Percentiles rank a stretch among this genome's conserved stretches.
Evolutionary conservation across 1,140 invertebrate species (phyloP).

Genomic region (Lordiphosa clarofinis): DNA sequence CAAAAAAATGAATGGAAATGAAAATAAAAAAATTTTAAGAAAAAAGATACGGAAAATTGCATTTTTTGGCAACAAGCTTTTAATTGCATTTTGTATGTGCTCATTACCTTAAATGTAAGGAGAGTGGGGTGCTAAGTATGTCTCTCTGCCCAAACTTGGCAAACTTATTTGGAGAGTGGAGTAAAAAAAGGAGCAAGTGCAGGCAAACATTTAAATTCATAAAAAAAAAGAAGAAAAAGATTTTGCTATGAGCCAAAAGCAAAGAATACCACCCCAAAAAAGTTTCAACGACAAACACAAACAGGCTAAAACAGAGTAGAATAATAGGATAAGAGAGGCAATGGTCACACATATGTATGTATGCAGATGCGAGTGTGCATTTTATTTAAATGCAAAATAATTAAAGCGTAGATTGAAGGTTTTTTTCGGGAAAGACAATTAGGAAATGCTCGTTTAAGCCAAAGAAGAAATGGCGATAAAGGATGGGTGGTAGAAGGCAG

Average conservation of each 20-base stretch:
- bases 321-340: neutral
- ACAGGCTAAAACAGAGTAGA: slow-evolving; percentile 6
- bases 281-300: slow-evolving; percentile 55
- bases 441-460: slow-evolving; percentile 59
- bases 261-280: slow-evolving; percentile 35
- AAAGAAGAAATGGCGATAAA: neutral
- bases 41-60: slow-evolving; percentile 57
- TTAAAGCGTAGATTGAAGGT: slow-evolving; percentile 66
- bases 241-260: slow-evolving; percentile 37
- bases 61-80: slow-evolving; percentile 75
- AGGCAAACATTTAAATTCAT: slow-evolving; percentile 35
- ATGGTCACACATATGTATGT: slow-evolving; percentile 14
- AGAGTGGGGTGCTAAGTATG: neutral
- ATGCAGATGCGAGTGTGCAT: slow-evolving; percentile 25
- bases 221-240: slow-evolving; percentile 27
- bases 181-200: slow-evolving; percentile 2
- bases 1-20: slow-evolving; percentile 4
- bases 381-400: slow-evolving; percentile 74
- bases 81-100: slow-evolving; percentile 76
- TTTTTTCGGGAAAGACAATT: slow-evolving; percentile 59
- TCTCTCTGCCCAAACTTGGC: slow-evolving; percentile 39
- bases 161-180: slow-evolving; percentile 16
- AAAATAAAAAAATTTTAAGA: slow-evolving; percentile 7
- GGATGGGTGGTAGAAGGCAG: neutral
- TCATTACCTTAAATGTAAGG: slow-evolving; percentile 70